These are phyloP conservation scores for Thalassoma bifasciatum DNA, from an alignment of 2,113 vertebrate genomes.

Conservation along the genomic window DNA sequence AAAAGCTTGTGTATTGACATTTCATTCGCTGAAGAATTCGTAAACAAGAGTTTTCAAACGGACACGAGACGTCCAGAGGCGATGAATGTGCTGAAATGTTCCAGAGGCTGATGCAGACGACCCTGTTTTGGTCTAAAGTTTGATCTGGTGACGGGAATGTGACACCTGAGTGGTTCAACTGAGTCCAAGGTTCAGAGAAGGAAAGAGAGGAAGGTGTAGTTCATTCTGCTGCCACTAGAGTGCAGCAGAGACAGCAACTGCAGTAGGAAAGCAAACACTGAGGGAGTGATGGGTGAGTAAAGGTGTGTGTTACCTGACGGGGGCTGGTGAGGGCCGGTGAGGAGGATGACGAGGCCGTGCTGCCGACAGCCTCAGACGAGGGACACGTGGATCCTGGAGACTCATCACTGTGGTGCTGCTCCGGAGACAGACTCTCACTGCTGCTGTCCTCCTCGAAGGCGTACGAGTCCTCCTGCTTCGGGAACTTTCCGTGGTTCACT, in stretches of 20 bases:
- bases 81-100: constrained; percentile 22
- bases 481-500: constrained; percentile 90
- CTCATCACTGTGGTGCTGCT: constrained; percentile 88
- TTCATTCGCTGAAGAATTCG: constrained; percentile 13
- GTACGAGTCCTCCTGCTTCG: constrained; percentile 90
- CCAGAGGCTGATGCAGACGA: constrained; percentile 42
- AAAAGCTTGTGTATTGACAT: background rate
- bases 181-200: constrained; percentile 61
- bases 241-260: constrained; percentile 37
- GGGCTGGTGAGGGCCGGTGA: constrained; percentile 74
- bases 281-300: background rate
- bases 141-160: constrained; percentile 35
- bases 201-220: constrained; percentile 51
- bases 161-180: constrained; percentile 60
- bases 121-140: constrained; percentile 4
- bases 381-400: constrained; percentile 85
- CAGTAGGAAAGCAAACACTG: background rate
- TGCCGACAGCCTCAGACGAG: constrained; percentile 79
- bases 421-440: constrained; percentile 92
- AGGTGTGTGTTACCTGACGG: constrained; percentile 81
- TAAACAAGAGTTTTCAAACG: constrained; percentile 22
- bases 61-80: background rate
- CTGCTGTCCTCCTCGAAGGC: constrained; percentile 98
- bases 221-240: constrained; percentile 47
- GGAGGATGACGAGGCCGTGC: constrained; percentile 73